These are phyloP conservation scores for Dolichopus griseipennis DNA, from an alignment of 2,888 invertebrate species.

Conservation along the genomic window DNA sequence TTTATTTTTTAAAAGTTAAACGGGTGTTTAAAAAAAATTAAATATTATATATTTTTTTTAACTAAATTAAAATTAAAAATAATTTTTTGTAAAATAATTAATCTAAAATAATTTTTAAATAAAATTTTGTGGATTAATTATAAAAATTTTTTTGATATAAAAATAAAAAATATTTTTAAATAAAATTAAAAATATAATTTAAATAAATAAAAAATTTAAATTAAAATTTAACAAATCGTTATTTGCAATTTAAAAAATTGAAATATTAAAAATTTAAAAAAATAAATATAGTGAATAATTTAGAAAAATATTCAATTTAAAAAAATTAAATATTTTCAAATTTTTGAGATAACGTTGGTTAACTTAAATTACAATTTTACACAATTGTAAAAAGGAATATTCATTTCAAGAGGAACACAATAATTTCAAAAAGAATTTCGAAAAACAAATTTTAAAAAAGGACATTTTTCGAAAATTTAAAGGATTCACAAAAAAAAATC, in stretches of 20 bases:
- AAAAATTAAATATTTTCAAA: too few relatives aligned
- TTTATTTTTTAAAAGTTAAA: background rate
- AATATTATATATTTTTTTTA: background rate
- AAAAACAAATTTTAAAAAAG: background rate
- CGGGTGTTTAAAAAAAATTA: background rate
- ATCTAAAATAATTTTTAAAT: constrained; percentile 1
- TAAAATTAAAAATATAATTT: too few relatives aligned
- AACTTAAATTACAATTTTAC: background rate
- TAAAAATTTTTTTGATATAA: background rate
- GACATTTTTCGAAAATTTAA: background rate
- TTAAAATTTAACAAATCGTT: background rate
- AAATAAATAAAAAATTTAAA: background rate
- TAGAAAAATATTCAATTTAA: background rate
- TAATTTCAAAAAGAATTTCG: background rate
- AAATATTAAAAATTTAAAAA: background rate
- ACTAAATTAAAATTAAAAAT: background rate
- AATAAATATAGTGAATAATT: background rate
- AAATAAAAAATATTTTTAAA: background rate
- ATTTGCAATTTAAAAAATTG: background rate
- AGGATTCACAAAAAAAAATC: background rate
- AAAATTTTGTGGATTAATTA: constrained; percentile 5
- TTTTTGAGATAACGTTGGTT: background rate
- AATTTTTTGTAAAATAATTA: constrained; percentile 2
- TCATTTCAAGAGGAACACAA: too few relatives aligned
- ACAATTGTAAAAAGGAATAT: too few relatives aligned